Evolutionary conservation across 2,113 vertebrate genomes (phyloP), one percentile per base, ranked within the genome.

Genomic region (Mormyrus iriodes): DNA sequence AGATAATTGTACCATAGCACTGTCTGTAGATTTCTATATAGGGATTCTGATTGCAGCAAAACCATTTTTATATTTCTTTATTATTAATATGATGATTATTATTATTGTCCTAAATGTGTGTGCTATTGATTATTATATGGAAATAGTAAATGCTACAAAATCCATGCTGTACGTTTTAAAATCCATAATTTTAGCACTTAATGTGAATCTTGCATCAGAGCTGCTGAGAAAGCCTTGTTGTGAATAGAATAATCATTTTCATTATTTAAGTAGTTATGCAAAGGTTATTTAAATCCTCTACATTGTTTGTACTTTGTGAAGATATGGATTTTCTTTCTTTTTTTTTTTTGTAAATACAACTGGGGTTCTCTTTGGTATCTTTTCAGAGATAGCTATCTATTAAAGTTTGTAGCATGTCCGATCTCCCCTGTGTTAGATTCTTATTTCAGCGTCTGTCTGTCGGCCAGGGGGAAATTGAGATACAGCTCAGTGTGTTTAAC

Each of bases 241-340:
- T 96, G 96, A 96, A 96, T 96, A 96, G 95, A 95, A 94, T 96
- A 95, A 96, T 94, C 94, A 93, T 94, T 95, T 94, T 88, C 95
- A 95, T 96, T 96, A 96, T 96, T 96, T 96, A 96, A 96, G 95
- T 96, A 96, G 96, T 95, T 95, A 96, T 92, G 93, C 95, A 94
- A 94, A 93, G 90, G 91, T 96, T 96, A 96, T 96, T 96, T 96
- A 96, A 96, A 94, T 95, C 95, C 93, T 96, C 90, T 94, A 93
- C 94, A 92, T 95, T 95, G 93, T 95, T 95, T 95, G 95, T 96
- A 95, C 93, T 93, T 94, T 96, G 95, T 96, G 94, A 95, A 92
- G 79, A 92, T 94, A 95, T 91, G 94, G 95, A 95, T 95, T 48
- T 82, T 31, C 35, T 2, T 65, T n/a, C n/a, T n/a, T 53, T 53